Base-by-base conservation (phyloP, 2,888 invertebrate genomes). In the Autographa pulchrina region DNA sequence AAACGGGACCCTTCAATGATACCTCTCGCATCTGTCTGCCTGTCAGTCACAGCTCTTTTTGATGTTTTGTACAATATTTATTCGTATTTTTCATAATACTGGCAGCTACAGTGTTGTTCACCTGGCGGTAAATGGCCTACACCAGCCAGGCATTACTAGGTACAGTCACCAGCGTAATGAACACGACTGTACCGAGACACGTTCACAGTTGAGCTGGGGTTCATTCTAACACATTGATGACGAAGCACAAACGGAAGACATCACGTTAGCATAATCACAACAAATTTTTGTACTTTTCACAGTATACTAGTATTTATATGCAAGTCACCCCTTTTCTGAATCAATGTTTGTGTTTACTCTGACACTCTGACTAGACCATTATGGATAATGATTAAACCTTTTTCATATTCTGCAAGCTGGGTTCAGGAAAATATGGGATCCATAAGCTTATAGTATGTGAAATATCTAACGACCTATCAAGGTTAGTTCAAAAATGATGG, bases 31-130 rank as follows among this genome's bases (percentile, higher is more conserved):
- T n/a, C 48, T 48, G 48, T 48, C 48, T 48, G 14, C n/a, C 48
- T 48, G 48, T n/a, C 48, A 48, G 48, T 48, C 48, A 48, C 48
- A 48, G 48, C n/a, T 48, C 48, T 48, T 48, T 48, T 48, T 48
- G 48, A 48, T 48, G 48, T 48, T 48, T 48, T n/a, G 48, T n/a
- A 48, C n/a, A 7, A n/a, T n/a, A 8, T 48, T 48, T n/a, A 48
- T 48, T 48, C 48, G 8, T n/a, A n/a, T n/a, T 48, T 48, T 48
- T n/a, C n/a, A n/a, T 48, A 48, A 48, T 48, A n/a, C 43, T n/a
- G 48, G 48, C 6, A 5, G 48, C n/a, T 48, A 48, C n/a, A 48
- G n/a, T n/a, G 16, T 16, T 48, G 38, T 38, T 38, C 9, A 38
- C 38, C 38, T 48, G n/a, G 8, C 48, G n/a, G 48, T 48, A 43